These are phyloP conservation scores for Perizoma affinitatum DNA, from an alignment of 2,888 invertebrate genomes.

Conservation along the genomic window DNA sequence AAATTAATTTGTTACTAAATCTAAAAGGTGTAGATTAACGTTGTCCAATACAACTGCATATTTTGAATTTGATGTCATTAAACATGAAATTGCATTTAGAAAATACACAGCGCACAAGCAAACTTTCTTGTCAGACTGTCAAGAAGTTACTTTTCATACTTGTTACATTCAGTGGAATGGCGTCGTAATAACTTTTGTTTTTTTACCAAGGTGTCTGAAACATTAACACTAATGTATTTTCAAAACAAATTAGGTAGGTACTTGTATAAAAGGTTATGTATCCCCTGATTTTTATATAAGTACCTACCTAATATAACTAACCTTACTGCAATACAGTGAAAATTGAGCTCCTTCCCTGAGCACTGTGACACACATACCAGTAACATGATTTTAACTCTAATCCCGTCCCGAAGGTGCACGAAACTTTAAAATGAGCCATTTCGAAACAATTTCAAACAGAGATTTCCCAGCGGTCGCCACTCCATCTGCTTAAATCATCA, in stretches of 20 bases:
- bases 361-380: constrained; percentile 22
- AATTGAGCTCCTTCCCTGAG: neutral
- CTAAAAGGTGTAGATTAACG: no score
- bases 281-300: no score
- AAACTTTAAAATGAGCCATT: constrained; percentile 73
- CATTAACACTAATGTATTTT: neutral
- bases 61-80: no score
- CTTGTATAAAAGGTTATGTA: no score
- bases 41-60: no score
- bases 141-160: constrained; percentile 14
- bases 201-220: neutral
- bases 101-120: no score
- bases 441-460: constrained; percentile 74
- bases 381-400: constrained; percentile 40
- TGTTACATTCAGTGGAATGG: no score
- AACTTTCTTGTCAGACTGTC: constrained; percentile 11
- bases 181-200: constrained; percentile 1
- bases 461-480: constrained; percentile 66
- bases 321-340: constrained; percentile 7
- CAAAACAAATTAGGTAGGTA: no score
- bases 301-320: no score
- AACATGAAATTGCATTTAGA: no score
- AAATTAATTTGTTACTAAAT: no score
- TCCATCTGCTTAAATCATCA: constrained; percentile 45
- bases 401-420: constrained; percentile 44